Base-by-base conservation (phyloP, 1,140 invertebrate species). In the Drosophila bocqueti region DNA sequence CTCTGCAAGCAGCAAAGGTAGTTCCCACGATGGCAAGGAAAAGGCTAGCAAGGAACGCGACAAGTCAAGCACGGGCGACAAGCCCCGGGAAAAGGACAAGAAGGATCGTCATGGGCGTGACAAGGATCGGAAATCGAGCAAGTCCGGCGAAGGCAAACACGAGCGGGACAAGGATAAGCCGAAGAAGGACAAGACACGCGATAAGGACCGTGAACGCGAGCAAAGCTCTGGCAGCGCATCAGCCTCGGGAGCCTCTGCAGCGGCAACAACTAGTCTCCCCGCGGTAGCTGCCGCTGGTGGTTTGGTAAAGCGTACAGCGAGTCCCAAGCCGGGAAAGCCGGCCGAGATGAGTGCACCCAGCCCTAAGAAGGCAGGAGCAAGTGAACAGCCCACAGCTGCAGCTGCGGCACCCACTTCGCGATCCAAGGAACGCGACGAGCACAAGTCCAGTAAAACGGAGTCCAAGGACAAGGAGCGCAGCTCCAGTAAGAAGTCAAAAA, bases 121-220 rank as follows among this genome's bases (percentile, higher is more conserved):
- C 45, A 95, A 95, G 90, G 93, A 93, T n/a, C 74, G 83, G 9
- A 82, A 92, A 13, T 82, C 81, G 0, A 78, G 81, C 26, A 79
- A 86, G 46, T 71, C 91, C 54, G 93, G 68, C 87, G 93, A 87
- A 82, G 95, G 95, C 64, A 83, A 77, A 84, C 95, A 96, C 34
- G 94, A 95, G 61, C 95, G 95, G 79, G 94, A 94, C 4, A 94
- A 95, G 81, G 95, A 96, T 8, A 96, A 95, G 79, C 95, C 96
- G 3, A 96, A 95, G 60, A 94, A 94, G 79, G 84, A 94, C 16
- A 95, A 95, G 91, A 94, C 94, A 42, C 93, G 94, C 1, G 86
- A 93, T 64, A 96, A 96, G 81, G 96, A 95, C 2, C 94, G 94
- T 21, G 93, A 83, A 45, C 94, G 95, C 80, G 95, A 96, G 15